Conservation (phyloP, 2,113 vertebrate genomes). For the Hippocampus barbouri region DNA sequence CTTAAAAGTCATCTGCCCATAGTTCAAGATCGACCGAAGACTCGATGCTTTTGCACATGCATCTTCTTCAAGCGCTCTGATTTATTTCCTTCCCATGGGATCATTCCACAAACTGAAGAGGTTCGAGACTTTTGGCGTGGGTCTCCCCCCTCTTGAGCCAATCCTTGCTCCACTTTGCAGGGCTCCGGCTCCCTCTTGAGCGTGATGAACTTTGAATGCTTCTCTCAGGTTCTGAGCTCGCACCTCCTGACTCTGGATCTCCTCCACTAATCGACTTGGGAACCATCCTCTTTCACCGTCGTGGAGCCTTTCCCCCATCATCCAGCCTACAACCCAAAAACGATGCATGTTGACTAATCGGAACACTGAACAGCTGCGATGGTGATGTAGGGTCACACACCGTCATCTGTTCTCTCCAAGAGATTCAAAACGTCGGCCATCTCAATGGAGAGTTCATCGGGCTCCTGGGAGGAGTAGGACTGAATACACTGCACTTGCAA, state of each 20-base stretch:
- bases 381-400: constrained; percentile 55
- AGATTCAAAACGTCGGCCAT: constrained; percentile 90
- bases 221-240: constrained; percentile 92
- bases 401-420: constrained; percentile 87
- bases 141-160: constrained; percentile 50
- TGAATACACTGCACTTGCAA: constrained; percentile 96
- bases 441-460: constrained; percentile 90
- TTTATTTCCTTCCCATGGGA: constrained; percentile 25
- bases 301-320: constrained; percentile 89
- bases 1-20: constrained; percentile 8
- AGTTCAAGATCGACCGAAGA: constrained; percentile 16
- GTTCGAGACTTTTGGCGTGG: constrained; percentile 42
- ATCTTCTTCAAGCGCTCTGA: constrained; percentile 15
- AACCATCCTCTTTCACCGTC: constrained; percentile 97
- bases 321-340: constrained; percentile 79
- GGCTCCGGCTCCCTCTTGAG: constrained; percentile 74
- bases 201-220: constrained; percentile 86
- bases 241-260: constrained; percentile 89
- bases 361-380: background rate
- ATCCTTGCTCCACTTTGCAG: constrained; percentile 22
- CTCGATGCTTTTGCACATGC: constrained; percentile 12
- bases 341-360: background rate
- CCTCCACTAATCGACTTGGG: constrained; percentile 86
- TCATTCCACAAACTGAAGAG: constrained; percentile 41
- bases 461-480: constrained; percentile 87